Percentiles rank a stretch among this genome's conserved stretches.
These are phyloP conservation scores for Urosaurus nigricauda DNA, from an alignment of 2,797 vertebrate species.

Conservation along the genomic window DNA sequence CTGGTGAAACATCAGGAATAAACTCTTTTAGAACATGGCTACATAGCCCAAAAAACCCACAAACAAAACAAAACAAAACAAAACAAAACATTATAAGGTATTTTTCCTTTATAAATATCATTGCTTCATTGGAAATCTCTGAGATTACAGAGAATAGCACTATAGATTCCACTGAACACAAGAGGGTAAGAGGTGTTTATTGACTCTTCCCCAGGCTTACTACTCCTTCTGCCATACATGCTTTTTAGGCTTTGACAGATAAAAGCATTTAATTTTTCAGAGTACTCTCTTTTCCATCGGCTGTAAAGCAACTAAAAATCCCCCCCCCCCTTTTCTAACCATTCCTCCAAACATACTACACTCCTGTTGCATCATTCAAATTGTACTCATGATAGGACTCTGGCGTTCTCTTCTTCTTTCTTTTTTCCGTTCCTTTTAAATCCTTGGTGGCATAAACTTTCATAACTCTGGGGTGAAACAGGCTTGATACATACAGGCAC, in stretches of 20 bases:
- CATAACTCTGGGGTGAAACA: too few species aligned
- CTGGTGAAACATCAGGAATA: too few species aligned
- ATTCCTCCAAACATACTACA: not conserved
- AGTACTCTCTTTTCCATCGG: slow-evolving; percentile 32
- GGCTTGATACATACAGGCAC: too few species aligned
- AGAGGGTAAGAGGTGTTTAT: not conserved
- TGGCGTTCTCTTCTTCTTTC: not conserved
- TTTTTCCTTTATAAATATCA: not conserved
- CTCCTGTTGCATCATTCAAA: not conserved
- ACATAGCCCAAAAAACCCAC: too few species aligned
- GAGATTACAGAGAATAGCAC: not conserved
- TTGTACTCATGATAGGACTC: slow-evolving; percentile 3
- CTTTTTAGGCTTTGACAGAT: too few species aligned
- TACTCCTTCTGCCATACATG: too few species aligned
- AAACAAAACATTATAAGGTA: too few species aligned
- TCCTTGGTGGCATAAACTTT: slow-evolving; percentile 20
- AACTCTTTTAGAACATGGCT: too few species aligned
- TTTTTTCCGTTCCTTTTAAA: too few species aligned
- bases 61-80: too few species aligned
- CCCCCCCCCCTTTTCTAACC: slow-evolving; percentile 20
- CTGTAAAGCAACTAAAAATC: too few species aligned
- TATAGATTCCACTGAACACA: not conserved
- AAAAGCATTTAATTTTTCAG: not conserved
- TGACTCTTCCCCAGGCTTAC: too few species aligned
- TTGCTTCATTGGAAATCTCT: not conserved